These are phyloP conservation scores for Mormyrops boulengeri DNA, from an alignment of 2,797 vertebrate genomes.

Conservation along the genomic window DNA sequence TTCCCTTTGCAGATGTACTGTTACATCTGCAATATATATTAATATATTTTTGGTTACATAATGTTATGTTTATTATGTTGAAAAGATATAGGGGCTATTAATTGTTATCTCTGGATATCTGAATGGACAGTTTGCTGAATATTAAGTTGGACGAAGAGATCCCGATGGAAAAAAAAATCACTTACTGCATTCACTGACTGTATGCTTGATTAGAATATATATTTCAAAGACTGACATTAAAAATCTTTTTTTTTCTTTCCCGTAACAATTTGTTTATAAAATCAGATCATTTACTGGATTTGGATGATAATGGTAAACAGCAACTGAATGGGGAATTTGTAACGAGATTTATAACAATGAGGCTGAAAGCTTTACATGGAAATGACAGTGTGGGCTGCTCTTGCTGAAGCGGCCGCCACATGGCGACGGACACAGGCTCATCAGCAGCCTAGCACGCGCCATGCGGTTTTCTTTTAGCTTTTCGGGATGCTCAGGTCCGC, in stretches of 20 bases:
- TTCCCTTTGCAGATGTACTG: neutral
- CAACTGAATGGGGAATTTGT: neutral
- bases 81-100: neutral
- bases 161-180: neutral
- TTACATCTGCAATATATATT: too few species aligned
- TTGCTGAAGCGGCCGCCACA: neutral
- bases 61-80: neutral
- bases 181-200: neutral
- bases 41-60: neutral
- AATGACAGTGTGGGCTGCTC: neutral
- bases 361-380: neutral
- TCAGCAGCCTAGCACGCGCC: neutral
- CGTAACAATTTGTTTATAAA: neutral
- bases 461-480: neutral
- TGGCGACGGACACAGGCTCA: neutral
- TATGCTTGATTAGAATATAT: neutral
- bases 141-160: neutral
- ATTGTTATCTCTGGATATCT: neutral
- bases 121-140: neutral
- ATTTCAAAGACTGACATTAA: neutral
- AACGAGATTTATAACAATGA: neutral
- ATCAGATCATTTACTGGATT: neutral
- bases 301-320: neutral
- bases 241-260: neutral
- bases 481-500: neutral